A percentile compares a stretch with the other conserved stretches of the same genome.
Conservation (phyloP, 2,888 invertebrate genomes). For the Lasioglossum pauxillum region DNA sequence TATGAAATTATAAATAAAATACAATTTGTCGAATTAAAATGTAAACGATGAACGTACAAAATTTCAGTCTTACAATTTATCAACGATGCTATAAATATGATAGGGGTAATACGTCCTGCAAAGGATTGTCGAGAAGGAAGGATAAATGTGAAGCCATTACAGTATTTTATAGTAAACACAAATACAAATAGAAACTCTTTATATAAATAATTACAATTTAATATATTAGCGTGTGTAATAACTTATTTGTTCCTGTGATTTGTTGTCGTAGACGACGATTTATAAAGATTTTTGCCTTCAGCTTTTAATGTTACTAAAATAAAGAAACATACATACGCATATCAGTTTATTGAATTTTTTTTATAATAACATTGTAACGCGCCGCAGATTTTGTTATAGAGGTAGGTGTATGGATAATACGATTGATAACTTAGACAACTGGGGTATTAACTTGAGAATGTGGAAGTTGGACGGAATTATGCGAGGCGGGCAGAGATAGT, state of each 20-base stretch:
- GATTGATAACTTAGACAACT: slow-evolving; percentile 70
- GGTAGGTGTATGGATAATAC: slow-evolving; percentile 72
- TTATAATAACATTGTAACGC: slow-evolving; percentile 72
- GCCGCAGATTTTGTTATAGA: slow-evolving; percentile 64
- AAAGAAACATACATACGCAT: slow-evolving; percentile 8
- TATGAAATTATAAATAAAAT: background rate
- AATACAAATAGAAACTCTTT: slow-evolving; percentile 14
- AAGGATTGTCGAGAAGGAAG: slow-evolving; percentile 5
- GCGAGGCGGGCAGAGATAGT: slow-evolving; percentile 77
- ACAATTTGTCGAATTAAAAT: background rate
- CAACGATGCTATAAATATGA: background rate
- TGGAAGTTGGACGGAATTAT: slow-evolving; percentile 79
- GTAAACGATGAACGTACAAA: background rate
- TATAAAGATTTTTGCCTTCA: slow-evolving; percentile 11
- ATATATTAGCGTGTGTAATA: slow-evolving; percentile 9
- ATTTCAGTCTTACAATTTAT: slow-evolving; percentile 7
- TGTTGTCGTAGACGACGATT: background rate
- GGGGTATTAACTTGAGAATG: slow-evolving; percentile 75
- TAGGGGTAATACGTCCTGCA: background rate
- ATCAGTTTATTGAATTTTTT: slow-evolving; percentile 72
- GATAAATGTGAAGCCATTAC: background rate
- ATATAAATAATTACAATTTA: slow-evolving; percentile 18
- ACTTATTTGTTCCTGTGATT: background rate
- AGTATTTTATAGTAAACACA: background rate
- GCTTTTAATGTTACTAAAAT: slow-evolving; percentile 1